These are phyloP conservation scores for Tenrec ecaudatus DNA, from an alignment of 2,113 vertebrate genomes.

Conservation along the genomic window DNA sequence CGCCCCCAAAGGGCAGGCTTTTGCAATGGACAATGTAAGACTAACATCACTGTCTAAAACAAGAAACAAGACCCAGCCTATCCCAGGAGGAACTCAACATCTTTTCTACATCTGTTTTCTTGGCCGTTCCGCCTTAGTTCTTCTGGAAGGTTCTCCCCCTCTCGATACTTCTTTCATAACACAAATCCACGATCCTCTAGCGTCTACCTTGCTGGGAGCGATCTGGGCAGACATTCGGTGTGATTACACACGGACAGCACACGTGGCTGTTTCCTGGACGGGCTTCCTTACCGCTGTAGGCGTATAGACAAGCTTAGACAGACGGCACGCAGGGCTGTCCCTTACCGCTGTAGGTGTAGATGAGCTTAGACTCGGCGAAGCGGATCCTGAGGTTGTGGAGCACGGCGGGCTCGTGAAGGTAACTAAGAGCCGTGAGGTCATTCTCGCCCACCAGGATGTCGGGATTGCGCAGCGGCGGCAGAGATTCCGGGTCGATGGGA, in stretches of 20 bases:
- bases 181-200: neutral
- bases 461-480: constrained; percentile 96
- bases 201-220: neutral
- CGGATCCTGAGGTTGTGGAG: constrained; percentile 97
- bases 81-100: neutral
- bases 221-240: neutral
- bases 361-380: constrained; percentile 96
- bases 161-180: neutral
- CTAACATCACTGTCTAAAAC: neutral
- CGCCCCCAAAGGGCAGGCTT: neutral
- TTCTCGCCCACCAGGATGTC: constrained; percentile 99
- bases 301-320: constrained; percentile 97
- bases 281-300: constrained; percentile 95
- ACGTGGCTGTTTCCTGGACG: neutral
- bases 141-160: neutral
- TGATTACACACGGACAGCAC: neutral
- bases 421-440: constrained; percentile 98
- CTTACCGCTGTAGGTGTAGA: constrained; percentile 98
- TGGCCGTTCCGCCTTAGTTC: neutral
- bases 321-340: neutral
- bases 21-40: neutral
- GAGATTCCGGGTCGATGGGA: constrained; percentile 87
- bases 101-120: neutral
- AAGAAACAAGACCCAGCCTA: neutral
- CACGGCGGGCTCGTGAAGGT: constrained; percentile 97